Evolutionary conservation across 2,888 invertebrate species (phyloP), one percentile per base, ranked within the genome.

Genomic region (Apodemia hepburni): DNA sequence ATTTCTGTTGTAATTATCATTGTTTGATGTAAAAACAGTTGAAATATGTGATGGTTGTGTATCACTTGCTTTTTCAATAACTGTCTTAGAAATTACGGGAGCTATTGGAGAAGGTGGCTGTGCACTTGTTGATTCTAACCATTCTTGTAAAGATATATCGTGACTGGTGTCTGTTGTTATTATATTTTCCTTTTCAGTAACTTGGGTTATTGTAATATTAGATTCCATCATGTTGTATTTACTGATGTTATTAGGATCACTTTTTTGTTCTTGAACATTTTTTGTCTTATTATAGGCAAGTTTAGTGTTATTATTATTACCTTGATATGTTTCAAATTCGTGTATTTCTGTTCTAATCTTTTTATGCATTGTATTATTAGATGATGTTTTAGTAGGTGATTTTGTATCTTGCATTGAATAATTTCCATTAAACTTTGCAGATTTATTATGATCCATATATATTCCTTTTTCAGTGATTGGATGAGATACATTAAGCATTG

Each of bases 21-120:
- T 80, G 17, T 92, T 94, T 42, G 95, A 95, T 59, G 93, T 85
- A 59, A 95, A 77, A 35, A 95, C 83, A 27, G 95, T 93, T 29
- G 95, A 94, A 22, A 95, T 78, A 27, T 95, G 93, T 73, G 92
- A 89, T 58, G 91, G 83, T 67, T 77, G 83, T 67, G 71, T 79
- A 47, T 85, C 84, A 67, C 83, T 75, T 67, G 83, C 80, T 68
- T 86, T 85, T 65, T 80, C 84, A 51, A 77, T 79, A 63, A 79
- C 77, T 66, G 82, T 79, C 66, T 82, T 85, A 51, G 81, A 72
- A 62, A 82, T 82, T 4, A 80, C 76, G 67, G 65, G 54, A 27
- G 27, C 29, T 29, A n/a, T 73, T 27, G 79, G 75, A 64, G 74
- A 71, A 42, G 77, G 74, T 70, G 82, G 81, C 61, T 81, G 75